A percentile compares a stretch with the other conserved stretches of the same genome.
These are phyloP conservation scores for Margaritifera margaritifera DNA, from an alignment of 2,888 invertebrate genomes.

Conservation along the genomic window DNA sequence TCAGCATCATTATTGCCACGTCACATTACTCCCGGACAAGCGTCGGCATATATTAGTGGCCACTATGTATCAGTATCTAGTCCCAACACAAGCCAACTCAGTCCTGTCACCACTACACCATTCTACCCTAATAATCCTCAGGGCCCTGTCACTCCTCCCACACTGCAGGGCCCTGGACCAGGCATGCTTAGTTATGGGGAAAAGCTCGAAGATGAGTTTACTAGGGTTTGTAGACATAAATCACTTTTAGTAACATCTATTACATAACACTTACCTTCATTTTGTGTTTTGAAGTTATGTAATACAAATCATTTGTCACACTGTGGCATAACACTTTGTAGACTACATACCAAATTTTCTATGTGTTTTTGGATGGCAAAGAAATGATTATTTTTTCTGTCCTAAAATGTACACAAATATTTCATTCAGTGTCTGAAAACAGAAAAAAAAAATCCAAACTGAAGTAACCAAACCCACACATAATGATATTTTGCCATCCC, in stretches of 20 bases:
- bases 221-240: constrained; percentile 60
- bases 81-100: constrained; percentile 6
- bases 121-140: constrained; percentile 14
- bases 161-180: constrained; percentile 44
- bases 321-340: no score
- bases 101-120: constrained; percentile 25
- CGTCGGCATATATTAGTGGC: neutral
- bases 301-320: neutral
- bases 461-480: no score
- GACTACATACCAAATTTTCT: no score
- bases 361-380: no score
- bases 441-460: no score
- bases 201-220: constrained; percentile 61
- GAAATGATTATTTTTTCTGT: no score
- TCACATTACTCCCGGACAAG: constrained; percentile 3
- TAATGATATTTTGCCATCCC: no score
- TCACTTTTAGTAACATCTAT: neutral
- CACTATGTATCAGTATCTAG: constrained; percentile 3
- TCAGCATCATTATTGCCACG: constrained; percentile 3
- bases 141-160: constrained; percentile 40
- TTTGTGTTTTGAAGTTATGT: neutral
- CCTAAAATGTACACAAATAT: no score
- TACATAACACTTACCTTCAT: neutral
- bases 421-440: no score
- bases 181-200: constrained; percentile 3